Evolutionary conservation across 2,888 invertebrate genomes (phyloP).

Genomic region (Saturnia japonica): DNA sequence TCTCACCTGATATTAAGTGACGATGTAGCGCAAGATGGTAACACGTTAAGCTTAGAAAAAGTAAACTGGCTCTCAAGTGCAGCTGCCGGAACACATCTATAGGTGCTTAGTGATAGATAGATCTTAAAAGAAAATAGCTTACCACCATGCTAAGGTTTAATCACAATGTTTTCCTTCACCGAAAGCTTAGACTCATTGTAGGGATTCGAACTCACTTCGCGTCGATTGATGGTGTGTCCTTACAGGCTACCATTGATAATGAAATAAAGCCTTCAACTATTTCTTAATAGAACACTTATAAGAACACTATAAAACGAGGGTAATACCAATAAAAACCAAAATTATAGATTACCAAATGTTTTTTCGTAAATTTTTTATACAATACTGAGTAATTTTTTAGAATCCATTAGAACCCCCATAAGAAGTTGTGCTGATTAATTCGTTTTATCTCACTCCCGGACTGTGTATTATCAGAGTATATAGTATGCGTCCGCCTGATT

Average conservation of each 20-base stretch:
- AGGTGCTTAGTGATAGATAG: not conserved
- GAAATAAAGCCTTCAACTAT: not conserved
- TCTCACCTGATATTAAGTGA: no score
- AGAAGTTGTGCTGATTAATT: constrained; percentile 56
- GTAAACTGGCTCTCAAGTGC: no score
- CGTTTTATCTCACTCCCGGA: constrained; percentile 47
- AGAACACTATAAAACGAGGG: no score
- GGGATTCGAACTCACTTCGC: no score
- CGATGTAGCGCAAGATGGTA: no score
- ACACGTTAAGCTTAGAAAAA: no score
- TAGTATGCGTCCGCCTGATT: constrained; percentile 49
- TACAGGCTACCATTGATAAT: no score
- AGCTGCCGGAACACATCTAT: not conserved
- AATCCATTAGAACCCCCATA: constrained; percentile 56
- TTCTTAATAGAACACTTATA: not conserved
- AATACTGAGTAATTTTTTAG: constrained; percentile 39
- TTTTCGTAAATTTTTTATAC: not conserved
- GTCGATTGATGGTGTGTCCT: no score
- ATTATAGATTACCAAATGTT: not conserved
- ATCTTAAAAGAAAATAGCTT: no score
- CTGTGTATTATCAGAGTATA: constrained; percentile 46
- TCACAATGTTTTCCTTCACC: no score
- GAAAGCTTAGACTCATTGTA: no score
- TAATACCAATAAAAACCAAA: not conserved
- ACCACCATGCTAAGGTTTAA: no score